phyloP scores from a whole-genome alignment of 53 echinoderm and acorn worm species.

The Paracentrotus lividus region DNA sequence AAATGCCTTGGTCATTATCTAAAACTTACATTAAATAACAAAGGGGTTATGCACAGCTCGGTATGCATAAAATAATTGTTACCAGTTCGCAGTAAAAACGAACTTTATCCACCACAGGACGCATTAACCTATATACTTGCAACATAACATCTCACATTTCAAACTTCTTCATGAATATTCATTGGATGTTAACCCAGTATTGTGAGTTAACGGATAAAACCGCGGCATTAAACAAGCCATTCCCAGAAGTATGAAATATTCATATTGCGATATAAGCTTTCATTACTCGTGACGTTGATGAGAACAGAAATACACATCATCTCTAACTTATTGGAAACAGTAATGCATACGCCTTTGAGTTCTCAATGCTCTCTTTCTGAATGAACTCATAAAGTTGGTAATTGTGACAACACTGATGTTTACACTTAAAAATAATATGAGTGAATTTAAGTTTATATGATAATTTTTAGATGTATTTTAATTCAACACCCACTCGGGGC shows the following conservation, averaged over 20 bases:
- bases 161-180: background rate
- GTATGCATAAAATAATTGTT: background rate
- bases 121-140: background rate
- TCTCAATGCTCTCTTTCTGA: no score
- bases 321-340: no score
- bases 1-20: no score
- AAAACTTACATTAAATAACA: background rate
- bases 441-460: background rate
- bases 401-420: background rate
- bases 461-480: background rate
- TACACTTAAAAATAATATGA: background rate
- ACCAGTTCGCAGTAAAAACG: background rate
- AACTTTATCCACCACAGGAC: background rate
- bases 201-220: background rate
- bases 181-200: slow-evolving; percentile 22
- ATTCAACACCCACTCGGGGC: no score
- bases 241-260: background rate
- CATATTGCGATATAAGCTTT: no score
- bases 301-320: no score
- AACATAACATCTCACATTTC: background rate
- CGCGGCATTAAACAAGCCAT: background rate
- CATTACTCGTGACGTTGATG: background rate
- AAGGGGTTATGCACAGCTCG: background rate
- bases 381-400: no score
- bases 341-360: no score